Evolutionary conservation across 2,888 invertebrate species (phyloP).

Genomic region (Heliconius erato): DNA sequence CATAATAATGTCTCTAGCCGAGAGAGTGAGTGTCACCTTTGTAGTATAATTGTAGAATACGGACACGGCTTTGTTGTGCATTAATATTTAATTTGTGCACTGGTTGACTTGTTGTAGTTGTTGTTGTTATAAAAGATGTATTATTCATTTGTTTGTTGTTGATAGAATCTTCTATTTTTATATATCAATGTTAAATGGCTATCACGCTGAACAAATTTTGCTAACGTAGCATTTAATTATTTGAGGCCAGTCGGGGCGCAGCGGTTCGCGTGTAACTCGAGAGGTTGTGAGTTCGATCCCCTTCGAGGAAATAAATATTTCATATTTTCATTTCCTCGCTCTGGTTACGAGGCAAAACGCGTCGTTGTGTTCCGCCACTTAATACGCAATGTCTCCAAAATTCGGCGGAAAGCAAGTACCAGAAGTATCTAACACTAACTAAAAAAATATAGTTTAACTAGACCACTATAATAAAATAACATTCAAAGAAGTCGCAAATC

Average conservation of each 20-base stretch:
- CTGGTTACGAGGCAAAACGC: too few relatives aligned
- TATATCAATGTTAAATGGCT: background rate
- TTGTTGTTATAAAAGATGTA: background rate
- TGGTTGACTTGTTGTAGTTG: background rate
- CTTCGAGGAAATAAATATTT: too few relatives aligned
- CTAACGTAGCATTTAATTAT: background rate
- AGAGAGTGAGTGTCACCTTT: background rate
- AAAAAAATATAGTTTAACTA: too few relatives aligned
- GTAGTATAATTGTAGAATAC: background rate
- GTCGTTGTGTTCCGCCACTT: too few relatives aligned
- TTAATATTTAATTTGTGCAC: conserved; percentile 9
- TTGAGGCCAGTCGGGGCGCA: background rate
- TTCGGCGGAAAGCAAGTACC: too few relatives aligned
- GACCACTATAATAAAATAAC: too few relatives aligned
- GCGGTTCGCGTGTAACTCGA: too few relatives aligned
- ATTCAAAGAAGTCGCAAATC: too few relatives aligned
- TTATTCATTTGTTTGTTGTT: background rate
- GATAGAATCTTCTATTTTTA: background rate
- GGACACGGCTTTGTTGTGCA: background rate
- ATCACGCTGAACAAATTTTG: background rate
- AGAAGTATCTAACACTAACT: too few relatives aligned
- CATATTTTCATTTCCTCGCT: too few relatives aligned
- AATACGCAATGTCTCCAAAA: too few relatives aligned
- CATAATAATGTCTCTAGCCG: background rate
- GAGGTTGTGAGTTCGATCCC: too few relatives aligned